Base-by-base conservation (phyloP, 2,888 invertebrate genomes). In the Eupeodes latifasciatus region DNA sequence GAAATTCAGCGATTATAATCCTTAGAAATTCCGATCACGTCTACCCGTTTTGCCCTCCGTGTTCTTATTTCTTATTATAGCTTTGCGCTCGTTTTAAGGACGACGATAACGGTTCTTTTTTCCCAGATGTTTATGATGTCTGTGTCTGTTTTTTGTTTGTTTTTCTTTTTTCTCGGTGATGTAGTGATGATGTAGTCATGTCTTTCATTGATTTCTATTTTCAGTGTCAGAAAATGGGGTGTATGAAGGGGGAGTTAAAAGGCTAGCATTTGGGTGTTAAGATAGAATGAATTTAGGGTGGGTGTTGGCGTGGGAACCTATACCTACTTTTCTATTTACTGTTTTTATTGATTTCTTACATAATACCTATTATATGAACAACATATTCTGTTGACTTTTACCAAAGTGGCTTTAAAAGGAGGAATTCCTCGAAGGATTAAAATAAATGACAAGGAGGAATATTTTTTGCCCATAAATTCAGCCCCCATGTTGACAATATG, bases 21-120 rank as follows among this genome's bases (percentile, higher is more conserved):
- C 74, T 66, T 62, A 74, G 51, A 62, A 79, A 87, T 87, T 83
- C 87, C 49, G 14, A 67, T 59, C 87, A 87, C 87, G 87, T 87
- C 76, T 77, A 77, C 40, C 64, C 80, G 80, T 80, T 87, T 87
- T 80, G 62, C 76, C 67, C 76, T 69, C 6, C 79, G 55, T 51
- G 66, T 76, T 72, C 59, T 36, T 69, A 76, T 66, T 77, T 81
- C 62, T 61, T 77, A 67, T 40, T 69, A 78, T 59, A 19, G 69
- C 16, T 61, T 71, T 53, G 78, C 53, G 19, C 55, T 34, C 36
- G 2, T 36, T 71, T 77, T 49, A 67, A 67, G 80, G 72, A 82
- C 71, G 71, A 66, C 75, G 71, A 51, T 80, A 14, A 59, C 57
- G 53, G 76, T 36, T 55, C 51, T 19, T 57, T 40, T 44, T 62